Percentiles rank a stretch among this genome's conserved stretches.
Evolutionary conservation across 2,888 invertebrate genomes (phyloP).

Genomic region (Thera britannica): DNA sequence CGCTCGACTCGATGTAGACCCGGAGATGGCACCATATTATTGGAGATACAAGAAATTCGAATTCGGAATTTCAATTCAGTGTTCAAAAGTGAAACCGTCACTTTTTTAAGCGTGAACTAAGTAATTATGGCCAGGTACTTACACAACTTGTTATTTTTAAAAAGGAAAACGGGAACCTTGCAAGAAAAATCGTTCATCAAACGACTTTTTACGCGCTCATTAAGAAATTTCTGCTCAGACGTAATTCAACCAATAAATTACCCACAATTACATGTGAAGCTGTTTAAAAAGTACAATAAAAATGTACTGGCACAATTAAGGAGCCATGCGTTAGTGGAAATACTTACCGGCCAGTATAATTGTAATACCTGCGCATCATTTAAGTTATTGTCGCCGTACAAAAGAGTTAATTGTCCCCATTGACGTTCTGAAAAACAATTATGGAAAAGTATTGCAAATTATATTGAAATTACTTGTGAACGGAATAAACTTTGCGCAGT

Average conservation of each 20-base stretch:
- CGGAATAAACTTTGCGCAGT: conserved; percentile 16
- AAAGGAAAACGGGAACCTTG: conserved; percentile 1
- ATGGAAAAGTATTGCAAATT: conserved; percentile 42
- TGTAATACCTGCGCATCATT: conserved; percentile 56
- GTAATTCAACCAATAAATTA: conserved; percentile 34
- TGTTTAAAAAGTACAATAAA: conserved; percentile 30
- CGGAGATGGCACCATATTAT: conserved; percentile 41
- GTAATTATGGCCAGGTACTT: background rate
- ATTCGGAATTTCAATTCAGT: background rate
- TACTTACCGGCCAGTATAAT: conserved; percentile 47
- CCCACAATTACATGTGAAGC: conserved; percentile 26
- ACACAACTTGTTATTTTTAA: background rate
- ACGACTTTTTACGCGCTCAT: conserved; percentile 28
- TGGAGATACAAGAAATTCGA: background rate
- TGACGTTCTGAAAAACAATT: conserved; percentile 56
- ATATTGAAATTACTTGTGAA: conserved; percentile 31
- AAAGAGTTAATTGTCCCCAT: conserved; percentile 43
- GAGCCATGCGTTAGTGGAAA: conserved; percentile 34
- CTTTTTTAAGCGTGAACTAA: background rate
- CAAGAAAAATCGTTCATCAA: conserved; percentile 22
- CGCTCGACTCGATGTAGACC: conserved; percentile 45
- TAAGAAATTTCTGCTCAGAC: conserved; percentile 28
- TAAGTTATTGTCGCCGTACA: conserved; percentile 50
- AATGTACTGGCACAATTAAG: conserved; percentile 31
- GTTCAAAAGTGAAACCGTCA: background rate